Evolutionary conservation across 1,140 invertebrate species (phyloP), one percentile per base, ranked within the genome.

Genomic region (Bradysia coprophila): DNA sequence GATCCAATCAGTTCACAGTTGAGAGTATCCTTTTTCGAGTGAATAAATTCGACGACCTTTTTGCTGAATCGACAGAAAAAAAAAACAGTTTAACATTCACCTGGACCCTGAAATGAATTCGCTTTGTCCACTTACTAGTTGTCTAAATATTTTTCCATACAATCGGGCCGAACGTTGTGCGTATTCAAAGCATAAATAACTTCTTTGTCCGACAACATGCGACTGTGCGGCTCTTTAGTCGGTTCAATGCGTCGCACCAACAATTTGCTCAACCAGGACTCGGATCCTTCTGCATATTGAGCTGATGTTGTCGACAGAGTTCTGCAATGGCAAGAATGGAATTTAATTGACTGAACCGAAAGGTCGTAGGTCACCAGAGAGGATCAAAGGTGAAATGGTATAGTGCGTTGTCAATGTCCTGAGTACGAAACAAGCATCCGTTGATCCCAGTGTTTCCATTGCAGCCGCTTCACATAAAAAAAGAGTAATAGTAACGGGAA

Each of bases 201-300:
- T 65, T 94, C 89, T 66, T 93, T 93, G 60, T 91, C 85, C 48
- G 89, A 90, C 22, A 96, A 69, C 75, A 93, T 87, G 43, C 85
- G 75, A 50, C 91, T 95, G 62, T 96, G 91, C 4, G 91, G 86
- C 58, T 95, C 89, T 58, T 91, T 94, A 0, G 85, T 90, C 4
- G 90, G 87, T 57, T 93, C 87, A 56, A 94, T 90, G 62, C 80
- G 87, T 46, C 87, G 69, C 21, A 92, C 88, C 42, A 91, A 63
- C 24, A 93, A 63, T 62, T 92, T 93, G 45, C 78, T 87, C 34
- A 93, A 68, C 86, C 89, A 94, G 52, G 83, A 76, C 66, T 89
- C 84, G 37, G 62, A 44, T 18, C 49, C 65, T 49, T 69, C 68
- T 43, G 71, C 64, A 21, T 64, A 49, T 33, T 56, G 53, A 20